Percentiles rank a stretch among this genome's conserved stretches.
These are phyloP conservation scores for Agriotes lineatus DNA, from an alignment of 2,888 invertebrate genomes.

Conservation along the genomic window DNA sequence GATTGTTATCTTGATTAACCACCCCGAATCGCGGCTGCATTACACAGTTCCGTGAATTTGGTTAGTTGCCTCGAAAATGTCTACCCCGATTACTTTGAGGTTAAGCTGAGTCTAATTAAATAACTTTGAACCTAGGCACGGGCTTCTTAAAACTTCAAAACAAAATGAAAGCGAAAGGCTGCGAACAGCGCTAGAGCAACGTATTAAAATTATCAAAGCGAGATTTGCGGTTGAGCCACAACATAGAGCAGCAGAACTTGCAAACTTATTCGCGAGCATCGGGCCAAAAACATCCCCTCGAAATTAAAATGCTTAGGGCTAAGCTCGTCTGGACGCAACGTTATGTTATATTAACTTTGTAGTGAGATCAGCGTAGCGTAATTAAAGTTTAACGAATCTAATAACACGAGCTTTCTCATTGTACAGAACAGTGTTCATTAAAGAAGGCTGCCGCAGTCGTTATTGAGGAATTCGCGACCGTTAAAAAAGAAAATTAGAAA, in stretches of 20 bases:
- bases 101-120: conserved; percentile 30
- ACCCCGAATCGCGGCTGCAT: no score
- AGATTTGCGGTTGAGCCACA: conserved; percentile 39
- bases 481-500: conserved; percentile 42
- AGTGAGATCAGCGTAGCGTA: conserved; percentile 44
- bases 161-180: conserved; percentile 12
- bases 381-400: conserved; percentile 48
- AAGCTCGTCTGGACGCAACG: conserved; percentile 42
- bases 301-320: conserved; percentile 45
- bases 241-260: conserved; percentile 38
- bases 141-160: conserved; percentile 27
- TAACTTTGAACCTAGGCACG: conserved; percentile 22
- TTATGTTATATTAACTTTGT: conserved; percentile 44
- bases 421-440: conserved; percentile 39
- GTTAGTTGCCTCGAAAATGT: background rate
- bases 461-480: conserved; percentile 27
- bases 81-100: conserved; percentile 2
- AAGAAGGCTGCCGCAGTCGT: conserved; percentile 22
- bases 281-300: conserved; percentile 39
- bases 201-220: conserved; percentile 43
- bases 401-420: conserved; percentile 38
- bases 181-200: conserved; percentile 10
- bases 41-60: no score
- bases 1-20: no score
- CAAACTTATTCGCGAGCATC: conserved; percentile 39